Evolutionary conservation across 2,797 vertebrate species (phyloP), one percentile per base, ranked within the genome.

Genomic region (Furcifer pardalis): DNA sequence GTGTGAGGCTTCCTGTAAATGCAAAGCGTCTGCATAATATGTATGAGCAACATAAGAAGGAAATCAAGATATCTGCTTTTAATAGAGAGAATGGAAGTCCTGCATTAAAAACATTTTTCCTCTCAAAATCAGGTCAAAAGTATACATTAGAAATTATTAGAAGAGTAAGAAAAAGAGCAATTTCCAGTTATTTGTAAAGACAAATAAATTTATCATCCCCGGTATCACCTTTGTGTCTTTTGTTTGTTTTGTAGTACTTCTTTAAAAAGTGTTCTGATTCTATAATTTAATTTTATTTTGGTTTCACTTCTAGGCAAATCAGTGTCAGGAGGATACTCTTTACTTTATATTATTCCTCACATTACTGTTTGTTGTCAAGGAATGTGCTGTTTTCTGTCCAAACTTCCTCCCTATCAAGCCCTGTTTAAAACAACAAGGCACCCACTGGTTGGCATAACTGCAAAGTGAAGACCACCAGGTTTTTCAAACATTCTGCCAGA

Each of bases 1-100:
- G 0, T 74, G 46, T 3, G 9, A 19, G 65, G 71, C 0, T 2
- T 77, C 46, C 6, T 85, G 13, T 30, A 62, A 79, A 66, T 25
- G 7, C 9, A 17, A 21, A 46, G 30, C 92, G 76, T 94, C 92
- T 1, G 1, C 79, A 3, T 94, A 82, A 91, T 44, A 56, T 79
- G 42, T 2, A 8, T 37, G 4, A 42, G 35, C 35, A 9, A 35
- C 9, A 12, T 5, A 21, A 2, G 0, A 62, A 17, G 32, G 80
- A 23, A 63, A 82, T 30, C 27, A 42, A 84, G 35, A 80, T 25
- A 46, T 71, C 32, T 13, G 52, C 52, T 46, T 17, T 0, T 56
- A 79, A 30, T 44, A 5, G 32, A 42, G 80, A 59, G 23, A 12
- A 6, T 10, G 83, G 21, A 77, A 69, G 15, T 12, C 60, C 3